Base-by-base conservation (phyloP, 2,113 vertebrate species). In the Tretioscincus oriximinensis region DNA sequence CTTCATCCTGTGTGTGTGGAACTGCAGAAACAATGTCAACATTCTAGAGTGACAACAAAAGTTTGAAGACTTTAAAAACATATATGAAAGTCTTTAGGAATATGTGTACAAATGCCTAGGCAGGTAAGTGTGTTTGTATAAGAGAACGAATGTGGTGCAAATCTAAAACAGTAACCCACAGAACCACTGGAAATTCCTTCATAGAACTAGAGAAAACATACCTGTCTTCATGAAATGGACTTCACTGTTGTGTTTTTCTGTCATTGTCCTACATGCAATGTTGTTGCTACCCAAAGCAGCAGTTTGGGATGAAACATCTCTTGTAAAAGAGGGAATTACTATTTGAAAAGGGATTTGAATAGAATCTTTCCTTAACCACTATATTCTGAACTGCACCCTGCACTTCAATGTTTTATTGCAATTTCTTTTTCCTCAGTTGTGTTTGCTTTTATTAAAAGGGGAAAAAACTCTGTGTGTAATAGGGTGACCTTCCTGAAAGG, bases 401-500 rank as follows among this genome's bases (percentile, higher is more conserved):
- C 69, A 78, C 66, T 76, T 89, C 86, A 87, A 80, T 85, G 92
- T 86, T 89, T 92, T 90, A 88, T 84, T 88, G 81, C 84, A 9
- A 47, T 26, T 49, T 47, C 51, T 76, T 68, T 68, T 18, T 49
- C 73, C 2, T 66, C 7, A 91, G 86, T 60, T 90, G 86, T 88
- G 90, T 66, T 84, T 82, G 84, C 87, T 82, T 83, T 86, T 84
- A 91, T 90, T 28, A 28, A 73, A 73, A 74, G 49, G 51, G 81
- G 88, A 21, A 71, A 29, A 73, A 81, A 84, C 90, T 93, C 89
- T 90, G 90, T 85, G 79, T 85, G 83, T 88, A 85, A 87, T 86
- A 82, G 86, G 89, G 79, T 78, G 73, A 89, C 83, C 81, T 84
- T 89, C 90, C 85, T 90, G 90, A 88, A 89, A 92, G 84, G 86